These are phyloP conservation scores for Pelecanoides urinatrix DNA, from an alignment of 2,113 vertebrate genomes.

Conservation along the genomic window DNA sequence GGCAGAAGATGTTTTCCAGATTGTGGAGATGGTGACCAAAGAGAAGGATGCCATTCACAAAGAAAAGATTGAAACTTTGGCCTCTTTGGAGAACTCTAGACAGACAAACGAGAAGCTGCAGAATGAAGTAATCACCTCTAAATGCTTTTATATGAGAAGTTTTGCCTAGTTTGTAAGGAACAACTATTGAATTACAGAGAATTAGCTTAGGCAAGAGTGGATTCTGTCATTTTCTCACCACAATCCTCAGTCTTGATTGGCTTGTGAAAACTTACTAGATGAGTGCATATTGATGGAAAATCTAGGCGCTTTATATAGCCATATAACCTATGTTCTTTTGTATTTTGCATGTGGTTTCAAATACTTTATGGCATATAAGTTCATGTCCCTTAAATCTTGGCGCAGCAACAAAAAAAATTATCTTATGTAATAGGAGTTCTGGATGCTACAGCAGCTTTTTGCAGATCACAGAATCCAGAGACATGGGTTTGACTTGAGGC, in stretches of 20 bases:
- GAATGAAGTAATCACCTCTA: slow-evolving; percentile 78
- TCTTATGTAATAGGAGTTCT: neutral
- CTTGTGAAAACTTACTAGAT: neutral
- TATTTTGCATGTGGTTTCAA: neutral
- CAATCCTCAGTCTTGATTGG: neutral
- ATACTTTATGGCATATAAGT: neutral
- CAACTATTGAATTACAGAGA: neutral
- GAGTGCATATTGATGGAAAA: neutral
- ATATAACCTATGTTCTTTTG: rapidly evolving
- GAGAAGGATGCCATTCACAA: slow-evolving; percentile 73
- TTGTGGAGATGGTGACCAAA: slow-evolving; percentile 81
- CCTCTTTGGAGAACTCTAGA: slow-evolving; percentile 77
- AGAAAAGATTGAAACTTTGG: slow-evolving; percentile 77
- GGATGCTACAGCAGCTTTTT: neutral
- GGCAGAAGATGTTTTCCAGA: slow-evolving; percentile 79
- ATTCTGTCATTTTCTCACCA: neutral
- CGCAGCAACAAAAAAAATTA: neutral
- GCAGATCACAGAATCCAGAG: neutral
- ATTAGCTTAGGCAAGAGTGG: neutral
- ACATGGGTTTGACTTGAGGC: neutral
- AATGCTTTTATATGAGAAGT: neutral
- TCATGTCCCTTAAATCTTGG: neutral
- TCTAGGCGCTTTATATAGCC: neutral
- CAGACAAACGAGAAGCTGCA: slow-evolving; percentile 80
- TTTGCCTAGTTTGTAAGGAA: neutral